Evolutionary conservation across 2,888 invertebrate genomes (phyloP).

Genomic region (Chouioia cunea): DNA sequence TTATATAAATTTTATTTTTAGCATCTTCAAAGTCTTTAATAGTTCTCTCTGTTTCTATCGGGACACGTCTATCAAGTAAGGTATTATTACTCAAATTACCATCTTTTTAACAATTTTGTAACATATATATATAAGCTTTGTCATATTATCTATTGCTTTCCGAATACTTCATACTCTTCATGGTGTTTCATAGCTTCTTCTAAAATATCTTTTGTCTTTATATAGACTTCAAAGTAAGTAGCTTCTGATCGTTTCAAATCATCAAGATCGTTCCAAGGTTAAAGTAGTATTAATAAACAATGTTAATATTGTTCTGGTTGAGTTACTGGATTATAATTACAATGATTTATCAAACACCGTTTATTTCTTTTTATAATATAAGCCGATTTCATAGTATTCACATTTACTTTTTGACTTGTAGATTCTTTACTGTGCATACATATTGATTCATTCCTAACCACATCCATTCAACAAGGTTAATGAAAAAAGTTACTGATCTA

Average conservation of each 20-base stretch:
- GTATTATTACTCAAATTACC: not conserved
- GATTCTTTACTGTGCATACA: too few species aligned
- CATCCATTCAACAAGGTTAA: too few species aligned
- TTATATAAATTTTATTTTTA: constrained; percentile 6
- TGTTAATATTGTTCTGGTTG: too few species aligned
- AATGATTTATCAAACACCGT: constrained; percentile 55
- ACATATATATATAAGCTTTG: not conserved
- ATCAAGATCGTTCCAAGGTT: too few species aligned
- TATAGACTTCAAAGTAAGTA: constrained; percentile 41
- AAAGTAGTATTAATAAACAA: too few species aligned
- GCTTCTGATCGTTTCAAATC: constrained; percentile 30
- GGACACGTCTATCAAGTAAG: constrained; percentile 12
- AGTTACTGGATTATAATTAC: constrained; percentile 43
- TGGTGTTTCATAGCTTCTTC: constrained; percentile 1
- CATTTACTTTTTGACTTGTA: constrained; percentile 3
- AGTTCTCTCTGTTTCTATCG: constrained; percentile 46
- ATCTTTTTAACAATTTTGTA: not conserved
- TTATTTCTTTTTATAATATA: constrained; percentile 46
- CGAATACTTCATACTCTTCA: not conserved
- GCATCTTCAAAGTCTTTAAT: constrained; percentile 49
- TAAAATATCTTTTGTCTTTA: not conserved
- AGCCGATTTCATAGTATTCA: constrained; percentile 17
- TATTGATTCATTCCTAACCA: too few species aligned
- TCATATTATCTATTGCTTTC: not conserved
- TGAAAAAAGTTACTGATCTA: too few species aligned